Evolutionary conservation across 2,113 vertebrate genomes (phyloP).

Genomic region (Pteropus alecto): DNA sequence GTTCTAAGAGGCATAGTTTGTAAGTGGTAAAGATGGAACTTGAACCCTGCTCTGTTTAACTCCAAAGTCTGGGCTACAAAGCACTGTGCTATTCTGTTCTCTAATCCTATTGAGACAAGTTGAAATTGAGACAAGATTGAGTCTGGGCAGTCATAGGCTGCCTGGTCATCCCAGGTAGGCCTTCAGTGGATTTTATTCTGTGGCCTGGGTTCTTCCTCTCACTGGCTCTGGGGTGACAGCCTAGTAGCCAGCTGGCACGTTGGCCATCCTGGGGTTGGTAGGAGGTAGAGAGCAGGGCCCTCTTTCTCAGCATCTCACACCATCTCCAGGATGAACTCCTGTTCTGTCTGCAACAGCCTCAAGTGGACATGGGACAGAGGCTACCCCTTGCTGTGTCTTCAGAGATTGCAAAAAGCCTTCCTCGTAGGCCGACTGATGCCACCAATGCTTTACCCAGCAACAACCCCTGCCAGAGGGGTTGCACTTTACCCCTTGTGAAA

Average conservation of each 20-base stretch:
- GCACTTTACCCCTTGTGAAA: not conserved
- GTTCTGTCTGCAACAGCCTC: not conserved
- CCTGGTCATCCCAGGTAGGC: not conserved
- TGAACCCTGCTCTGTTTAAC: not conserved
- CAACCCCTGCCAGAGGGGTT: fast-evolving
- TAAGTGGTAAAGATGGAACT: not conserved
- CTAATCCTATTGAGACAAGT: not conserved
- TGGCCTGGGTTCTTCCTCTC: not conserved
- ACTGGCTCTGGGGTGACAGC: not conserved
- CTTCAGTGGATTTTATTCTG: not conserved
- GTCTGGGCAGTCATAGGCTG: not conserved
- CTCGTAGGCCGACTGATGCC: not conserved
- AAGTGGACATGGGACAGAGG: not conserved
- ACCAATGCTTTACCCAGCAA: not conserved
- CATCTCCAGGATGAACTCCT: not conserved
- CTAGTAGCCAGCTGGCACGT: fast-evolving
- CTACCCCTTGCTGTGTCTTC: not conserved
- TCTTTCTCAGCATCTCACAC: not conserved
- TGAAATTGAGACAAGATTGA: not conserved
- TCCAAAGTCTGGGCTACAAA: not conserved
- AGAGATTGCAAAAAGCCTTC: not conserved
- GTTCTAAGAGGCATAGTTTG: not conserved
- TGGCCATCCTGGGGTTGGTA: not conserved
- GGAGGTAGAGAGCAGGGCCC: not conserved
- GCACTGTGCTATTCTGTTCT: not conserved